A percentile compares a stretch with the other conserved stretches of the same genome.
Evolutionary conservation across 1,140 invertebrate genomes (phyloP).

Genomic region (Drosophila sp.): DNA sequence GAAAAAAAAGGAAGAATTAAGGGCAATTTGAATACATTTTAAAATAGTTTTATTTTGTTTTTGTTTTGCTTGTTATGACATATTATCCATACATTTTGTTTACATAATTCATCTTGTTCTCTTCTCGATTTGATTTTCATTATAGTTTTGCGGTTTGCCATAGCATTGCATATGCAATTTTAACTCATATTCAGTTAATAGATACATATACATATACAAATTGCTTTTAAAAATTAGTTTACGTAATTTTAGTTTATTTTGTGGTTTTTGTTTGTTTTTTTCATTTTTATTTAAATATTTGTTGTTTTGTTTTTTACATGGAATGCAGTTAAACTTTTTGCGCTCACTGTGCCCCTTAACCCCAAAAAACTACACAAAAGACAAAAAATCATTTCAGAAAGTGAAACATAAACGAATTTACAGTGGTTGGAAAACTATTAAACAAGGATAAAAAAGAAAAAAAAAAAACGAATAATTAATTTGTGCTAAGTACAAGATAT

Average conservation of each 20-base stretch:
- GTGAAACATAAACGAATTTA: conserved; percentile 24
- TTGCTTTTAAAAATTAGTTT: conserved; percentile 68
- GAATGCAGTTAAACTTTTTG: conserved; percentile 80
- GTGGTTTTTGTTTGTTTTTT: background rate
- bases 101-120: conserved; percentile 71
- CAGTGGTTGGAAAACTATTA: conserved; percentile 18
- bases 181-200: conserved; percentile 61
- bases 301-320: conserved; percentile 64
- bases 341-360: conserved; percentile 40
- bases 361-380: background rate
- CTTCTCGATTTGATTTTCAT: conserved; percentile 36
- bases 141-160: conserved; percentile 68
- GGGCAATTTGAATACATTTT: conserved; percentile 52
- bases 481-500: conserved; percentile 70
- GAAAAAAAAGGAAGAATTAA: background rate
- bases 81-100: conserved; percentile 68
- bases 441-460: conserved; percentile 47
- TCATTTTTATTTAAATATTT: conserved; percentile 3
- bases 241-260: conserved; percentile 49
- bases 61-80: conserved; percentile 42
- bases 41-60: conserved; percentile 78
- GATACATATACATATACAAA: conserved; percentile 54
- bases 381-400: conserved; percentile 46
- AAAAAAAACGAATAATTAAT: conserved; percentile 68
- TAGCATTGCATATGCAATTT: conserved; percentile 54